Conservation (phyloP, 2,888 invertebrate genomes). For the Psylliodes chrysocephalus region DNA sequence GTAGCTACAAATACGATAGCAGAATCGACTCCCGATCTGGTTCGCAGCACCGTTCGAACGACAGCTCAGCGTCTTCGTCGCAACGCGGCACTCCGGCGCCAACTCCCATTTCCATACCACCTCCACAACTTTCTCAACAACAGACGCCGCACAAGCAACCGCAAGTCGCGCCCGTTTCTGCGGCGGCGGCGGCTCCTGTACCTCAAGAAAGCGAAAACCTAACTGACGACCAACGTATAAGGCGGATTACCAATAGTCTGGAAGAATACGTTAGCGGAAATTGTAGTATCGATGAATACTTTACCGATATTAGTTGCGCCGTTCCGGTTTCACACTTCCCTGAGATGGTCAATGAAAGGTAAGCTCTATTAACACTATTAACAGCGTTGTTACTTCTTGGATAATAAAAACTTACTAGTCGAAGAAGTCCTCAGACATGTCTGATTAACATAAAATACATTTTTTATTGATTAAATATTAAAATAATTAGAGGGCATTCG, state of each 20-base stretch:
- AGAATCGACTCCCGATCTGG: slow-evolving; percentile 68
- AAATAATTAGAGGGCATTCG: no score
- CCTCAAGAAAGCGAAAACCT: slow-evolving; percentile 26
- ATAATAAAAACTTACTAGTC: no score
- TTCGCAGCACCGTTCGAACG: slow-evolving; percentile 68
- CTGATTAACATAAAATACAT: no score
- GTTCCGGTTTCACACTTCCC: slow-evolving; percentile 52
- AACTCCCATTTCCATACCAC: slow-evolving; percentile 22
- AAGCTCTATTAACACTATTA: no score
- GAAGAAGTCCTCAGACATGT: no score
- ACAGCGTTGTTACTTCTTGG: no score
- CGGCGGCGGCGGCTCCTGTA: slow-evolving; percentile 39
- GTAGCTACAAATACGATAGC: slow-evolving; percentile 59
- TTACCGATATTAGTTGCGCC: slow-evolving; percentile 54
- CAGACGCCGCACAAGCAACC: slow-evolving; percentile 30
- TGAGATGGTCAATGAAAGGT: slow-evolving; percentile 57
- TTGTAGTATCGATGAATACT: slow-evolving; percentile 55
- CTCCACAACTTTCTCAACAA: slow-evolving; percentile 23
- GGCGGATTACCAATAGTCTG: slow-evolving; percentile 56
- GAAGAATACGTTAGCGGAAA: slow-evolving; percentile 60
- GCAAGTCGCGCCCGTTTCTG: slow-evolving; percentile 5
- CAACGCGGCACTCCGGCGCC: slow-evolving; percentile 42
- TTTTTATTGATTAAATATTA: no score
- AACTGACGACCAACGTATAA: slow-evolving; percentile 54
- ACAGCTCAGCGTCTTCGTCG: slow-evolving; percentile 41